Conservation (phyloP, 2,888 invertebrate species). For the Melolontha melolontha region DNA sequence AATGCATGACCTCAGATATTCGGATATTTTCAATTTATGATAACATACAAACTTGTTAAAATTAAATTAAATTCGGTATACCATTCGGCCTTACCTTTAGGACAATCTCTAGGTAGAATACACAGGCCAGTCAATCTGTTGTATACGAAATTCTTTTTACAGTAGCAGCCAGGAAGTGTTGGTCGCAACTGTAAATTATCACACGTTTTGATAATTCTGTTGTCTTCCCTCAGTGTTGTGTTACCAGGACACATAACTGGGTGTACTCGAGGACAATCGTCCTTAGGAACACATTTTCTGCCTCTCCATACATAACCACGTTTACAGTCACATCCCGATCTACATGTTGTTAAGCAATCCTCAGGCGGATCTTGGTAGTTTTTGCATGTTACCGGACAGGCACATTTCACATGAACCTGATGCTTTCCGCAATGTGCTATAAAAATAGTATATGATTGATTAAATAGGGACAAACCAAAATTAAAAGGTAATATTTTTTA, state of each 20-base stretch:
- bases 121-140: constrained; percentile 40
- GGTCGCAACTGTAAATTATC: constrained; percentile 19
- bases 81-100: constrained; percentile 2
- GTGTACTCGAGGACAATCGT: constrained; percentile 14
- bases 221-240: background rate
- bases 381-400: constrained; percentile 49
- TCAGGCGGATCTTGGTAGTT: constrained; percentile 51
- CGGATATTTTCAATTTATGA: no score
- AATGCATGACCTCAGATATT: no score
- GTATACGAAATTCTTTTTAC: constrained; percentile 20
- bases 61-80: background rate
- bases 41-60: no score
- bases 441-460: background rate
- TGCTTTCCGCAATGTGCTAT: constrained; percentile 12
- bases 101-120: constrained; percentile 41
- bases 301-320: constrained; percentile 14
- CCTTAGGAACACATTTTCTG: constrained; percentile 34
- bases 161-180: constrained; percentile 40
- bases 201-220: constrained; percentile 29
- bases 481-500: no score
- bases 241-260: constrained; percentile 1
- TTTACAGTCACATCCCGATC: constrained; percentile 22
- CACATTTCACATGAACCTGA: constrained; percentile 38
- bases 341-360: constrained; percentile 23
- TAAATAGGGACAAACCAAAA: background rate